These are phyloP conservation scores for Lophura nycthemera DNA, from an alignment of 2,113 vertebrate genomes.

Conservation along the genomic window DNA sequence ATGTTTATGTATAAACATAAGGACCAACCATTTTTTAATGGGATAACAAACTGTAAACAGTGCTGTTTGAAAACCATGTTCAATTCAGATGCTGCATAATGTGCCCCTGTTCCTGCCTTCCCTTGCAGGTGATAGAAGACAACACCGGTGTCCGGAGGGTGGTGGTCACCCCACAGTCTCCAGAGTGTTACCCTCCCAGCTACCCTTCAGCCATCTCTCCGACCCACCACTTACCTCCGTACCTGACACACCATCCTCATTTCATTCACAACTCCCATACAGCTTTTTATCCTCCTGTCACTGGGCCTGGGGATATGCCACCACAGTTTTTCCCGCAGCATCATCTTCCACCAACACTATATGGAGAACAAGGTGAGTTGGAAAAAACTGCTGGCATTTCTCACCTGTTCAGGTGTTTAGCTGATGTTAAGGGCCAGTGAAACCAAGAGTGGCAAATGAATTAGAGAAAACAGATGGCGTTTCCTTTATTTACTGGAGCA, in stretches of 20 bases:
- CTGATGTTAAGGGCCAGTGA: background rate
- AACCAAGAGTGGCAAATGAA: background rate
- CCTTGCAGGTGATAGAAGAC: constrained; percentile 92
- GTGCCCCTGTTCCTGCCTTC: constrained; percentile 10
- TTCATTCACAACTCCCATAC: constrained; percentile 95
- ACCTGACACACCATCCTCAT: constrained; percentile 91
- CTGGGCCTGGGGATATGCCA: constrained; percentile 90
- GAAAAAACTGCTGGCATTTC: background rate
- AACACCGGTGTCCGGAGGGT: constrained; percentile 95
- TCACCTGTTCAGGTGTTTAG: background rate
- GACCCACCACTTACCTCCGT: constrained; percentile 93
- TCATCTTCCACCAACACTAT: constrained; percentile 93
- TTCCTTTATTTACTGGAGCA: background rate
- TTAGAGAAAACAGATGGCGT: background rate
- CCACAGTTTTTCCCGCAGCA: constrained; percentile 95
- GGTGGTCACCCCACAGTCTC: constrained; percentile 96
- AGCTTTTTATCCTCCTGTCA: constrained; percentile 94
- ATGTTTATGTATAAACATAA: background rate
- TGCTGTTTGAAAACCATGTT: background rate
- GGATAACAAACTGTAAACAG: background rate
- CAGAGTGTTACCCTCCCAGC: constrained; percentile 94
- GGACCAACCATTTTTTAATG: background rate
- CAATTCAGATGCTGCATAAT: background rate
- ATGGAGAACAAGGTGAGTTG: constrained; percentile 91
- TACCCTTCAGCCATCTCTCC: constrained; percentile 96